A percentile compares a stretch with the other conserved stretches of the same genome.
These are phyloP conservation scores for Meganola albula DNA, from an alignment of 2,888 invertebrate species.

Conservation along the genomic window DNA sequence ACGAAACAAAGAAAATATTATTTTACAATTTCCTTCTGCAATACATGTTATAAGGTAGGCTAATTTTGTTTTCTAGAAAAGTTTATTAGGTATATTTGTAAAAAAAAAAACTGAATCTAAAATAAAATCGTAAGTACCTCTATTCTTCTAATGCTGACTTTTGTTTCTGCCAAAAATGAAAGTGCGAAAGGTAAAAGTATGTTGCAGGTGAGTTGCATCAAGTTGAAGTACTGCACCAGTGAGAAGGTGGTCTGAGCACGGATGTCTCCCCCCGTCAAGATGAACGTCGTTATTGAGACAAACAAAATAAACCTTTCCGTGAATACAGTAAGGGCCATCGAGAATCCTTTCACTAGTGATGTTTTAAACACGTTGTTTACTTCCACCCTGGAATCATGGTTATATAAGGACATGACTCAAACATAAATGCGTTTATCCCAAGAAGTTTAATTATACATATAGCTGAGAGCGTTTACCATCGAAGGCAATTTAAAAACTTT, in stretches of 20 bases:
- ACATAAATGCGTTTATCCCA: too few species aligned
- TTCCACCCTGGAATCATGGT: conserved; percentile 81
- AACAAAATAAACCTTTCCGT: conserved; percentile 90
- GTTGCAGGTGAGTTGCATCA: conserved; percentile 81
- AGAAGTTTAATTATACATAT: too few species aligned
- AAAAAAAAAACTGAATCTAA: too few species aligned
- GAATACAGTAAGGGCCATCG: conserved; percentile 84
- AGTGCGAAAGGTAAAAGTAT: conserved; percentile 80
- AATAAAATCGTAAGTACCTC: too few species aligned
- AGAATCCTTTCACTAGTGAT: conserved; percentile 82
- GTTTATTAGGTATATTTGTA: too few species aligned
- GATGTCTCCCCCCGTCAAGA: conserved; percentile 79
- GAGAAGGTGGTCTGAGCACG: conserved; percentile 84
- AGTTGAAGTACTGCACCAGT: conserved; percentile 86
- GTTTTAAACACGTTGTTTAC: conserved; percentile 80
- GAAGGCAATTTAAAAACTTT: too few species aligned
- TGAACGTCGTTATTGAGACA: conserved; percentile 85
- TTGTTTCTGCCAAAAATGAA: conserved; percentile 79
- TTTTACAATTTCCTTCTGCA: too few species aligned
- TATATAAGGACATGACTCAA: too few species aligned
- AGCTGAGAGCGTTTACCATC: too few species aligned
- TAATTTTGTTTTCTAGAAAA: too few species aligned
- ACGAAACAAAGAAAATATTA: too few species aligned
- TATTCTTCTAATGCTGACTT: conserved; percentile 79
- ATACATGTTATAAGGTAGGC: too few species aligned